Evolutionary conservation across 1,140 invertebrate genomes (phyloP).

Genomic region (Nasonia giraulti): DNA sequence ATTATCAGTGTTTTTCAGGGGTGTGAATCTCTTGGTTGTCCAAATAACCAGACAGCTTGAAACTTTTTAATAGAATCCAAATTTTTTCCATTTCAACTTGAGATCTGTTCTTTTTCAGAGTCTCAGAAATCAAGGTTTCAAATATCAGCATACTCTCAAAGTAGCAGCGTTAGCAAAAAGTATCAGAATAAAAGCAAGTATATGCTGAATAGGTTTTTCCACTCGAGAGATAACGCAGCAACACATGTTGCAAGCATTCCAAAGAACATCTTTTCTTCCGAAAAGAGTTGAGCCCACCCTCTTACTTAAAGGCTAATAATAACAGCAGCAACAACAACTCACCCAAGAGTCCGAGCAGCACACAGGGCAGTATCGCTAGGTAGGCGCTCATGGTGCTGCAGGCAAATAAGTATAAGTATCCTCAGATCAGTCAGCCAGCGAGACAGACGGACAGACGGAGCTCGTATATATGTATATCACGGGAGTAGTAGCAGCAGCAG

Average conservation of each 20-base stretch:
- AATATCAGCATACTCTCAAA: neutral
- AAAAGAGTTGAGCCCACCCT: neutral
- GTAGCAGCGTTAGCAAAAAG: neutral
- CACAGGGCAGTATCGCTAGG: conserved; percentile 21
- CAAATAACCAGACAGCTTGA: neutral
- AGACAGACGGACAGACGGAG: neutral
- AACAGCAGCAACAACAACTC: conserved; percentile 11
- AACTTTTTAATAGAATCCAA: neutral
- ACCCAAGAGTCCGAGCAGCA: conserved; percentile 44
- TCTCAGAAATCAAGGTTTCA: neutral
- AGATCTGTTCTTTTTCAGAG: neutral
- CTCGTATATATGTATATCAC: neutral
- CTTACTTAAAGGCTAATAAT: neutral
- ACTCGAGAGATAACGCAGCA: neutral
- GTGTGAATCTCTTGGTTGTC: neutral
- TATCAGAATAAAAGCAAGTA: conserved; percentile 8
- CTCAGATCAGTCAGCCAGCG: neutral
- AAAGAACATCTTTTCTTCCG: neutral
- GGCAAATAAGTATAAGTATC: neutral
- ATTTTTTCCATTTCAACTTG: neutral
- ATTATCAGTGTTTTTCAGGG: neutral
- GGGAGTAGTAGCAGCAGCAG: neutral
- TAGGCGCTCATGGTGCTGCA: conserved; percentile 36
- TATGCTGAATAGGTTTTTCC: conserved; percentile 22
- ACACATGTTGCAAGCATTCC: neutral